phyloP scores from a whole-genome alignment of 2,113 vertebrate genomes.

The Syngnathus typhle region DNA sequence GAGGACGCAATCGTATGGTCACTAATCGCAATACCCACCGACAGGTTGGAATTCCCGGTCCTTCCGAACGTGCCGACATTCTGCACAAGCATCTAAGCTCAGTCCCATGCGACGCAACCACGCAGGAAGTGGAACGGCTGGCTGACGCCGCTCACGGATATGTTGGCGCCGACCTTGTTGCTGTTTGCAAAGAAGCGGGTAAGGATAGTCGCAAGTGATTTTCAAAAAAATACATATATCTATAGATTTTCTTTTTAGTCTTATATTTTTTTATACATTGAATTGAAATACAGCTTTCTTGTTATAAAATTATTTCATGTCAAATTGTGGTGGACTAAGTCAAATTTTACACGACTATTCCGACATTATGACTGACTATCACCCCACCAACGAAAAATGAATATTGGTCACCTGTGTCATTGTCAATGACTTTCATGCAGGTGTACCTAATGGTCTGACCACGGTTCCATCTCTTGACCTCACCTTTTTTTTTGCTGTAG shows the following conservation, averaged over 20 bases:
- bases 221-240: too few species aligned
- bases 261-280: too few species aligned
- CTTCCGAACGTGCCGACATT: constrained; percentile 81
- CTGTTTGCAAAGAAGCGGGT: constrained; percentile 93
- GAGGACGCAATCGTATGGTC: not conserved
- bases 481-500: not conserved
- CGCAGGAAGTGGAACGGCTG: constrained; percentile 71
- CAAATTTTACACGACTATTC: not conserved
- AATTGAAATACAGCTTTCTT: too few species aligned
- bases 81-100: constrained; percentile 76
- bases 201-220: constrained; percentile 35
- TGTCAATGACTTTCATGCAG: not conserved
- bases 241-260: too few species aligned
- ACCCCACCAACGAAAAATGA: not conserved
- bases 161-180: constrained; percentile 88
- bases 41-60: constrained; percentile 81
- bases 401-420: not conserved
- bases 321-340: too few species aligned
- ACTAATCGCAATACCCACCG: not conserved
- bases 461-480: not conserved
- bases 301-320: not conserved
- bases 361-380: too few species aligned
- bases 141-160: constrained; percentile 84
- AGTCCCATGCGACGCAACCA: constrained; percentile 70
- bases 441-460: not conserved